These are phyloP conservation scores for Dorcus parallelipipedus DNA, from an alignment of 2,888 invertebrate genomes.

Conservation along the genomic window DNA sequence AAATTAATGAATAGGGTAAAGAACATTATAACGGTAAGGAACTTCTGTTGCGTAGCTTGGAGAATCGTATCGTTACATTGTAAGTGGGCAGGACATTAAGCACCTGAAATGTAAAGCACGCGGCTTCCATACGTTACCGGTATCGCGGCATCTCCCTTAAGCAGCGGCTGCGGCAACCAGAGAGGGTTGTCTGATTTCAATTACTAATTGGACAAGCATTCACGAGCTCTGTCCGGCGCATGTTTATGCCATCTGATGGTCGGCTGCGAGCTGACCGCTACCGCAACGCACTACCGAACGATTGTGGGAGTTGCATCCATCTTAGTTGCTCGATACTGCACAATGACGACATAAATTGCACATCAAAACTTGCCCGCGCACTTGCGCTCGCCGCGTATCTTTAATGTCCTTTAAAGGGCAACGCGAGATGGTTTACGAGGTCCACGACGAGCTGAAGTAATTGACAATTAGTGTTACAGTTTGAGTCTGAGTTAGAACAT, in stretches of 20 bases:
- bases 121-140: conserved; percentile 33
- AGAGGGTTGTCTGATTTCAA: conserved; percentile 40
- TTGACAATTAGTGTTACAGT: too few relatives aligned
- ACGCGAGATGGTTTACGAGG: too few relatives aligned
- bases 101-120: conserved; percentile 17
- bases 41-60: background rate
- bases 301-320: conserved; percentile 13
- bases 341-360: conserved; percentile 10
- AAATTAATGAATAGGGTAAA: background rate
- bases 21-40: background rate
- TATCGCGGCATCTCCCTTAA: conserved; percentile 39
- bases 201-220: conserved; percentile 43
- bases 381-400: too few relatives aligned
- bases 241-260: conserved; percentile 37
- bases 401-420: too few relatives aligned
- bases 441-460: too few relatives aligned
- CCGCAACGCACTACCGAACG: conserved; percentile 5
- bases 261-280: conserved; percentile 10
- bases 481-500: too few relatives aligned
- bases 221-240: conserved; percentile 32
- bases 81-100: conserved; percentile 12
- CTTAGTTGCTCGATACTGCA: conserved; percentile 5
- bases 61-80: conserved; percentile 4
- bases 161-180: conserved; percentile 8
- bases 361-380: conserved; percentile 6